Evolutionary conservation across 2,113 vertebrate genomes (phyloP).

Genomic region (Holacanthus passer): DNA sequence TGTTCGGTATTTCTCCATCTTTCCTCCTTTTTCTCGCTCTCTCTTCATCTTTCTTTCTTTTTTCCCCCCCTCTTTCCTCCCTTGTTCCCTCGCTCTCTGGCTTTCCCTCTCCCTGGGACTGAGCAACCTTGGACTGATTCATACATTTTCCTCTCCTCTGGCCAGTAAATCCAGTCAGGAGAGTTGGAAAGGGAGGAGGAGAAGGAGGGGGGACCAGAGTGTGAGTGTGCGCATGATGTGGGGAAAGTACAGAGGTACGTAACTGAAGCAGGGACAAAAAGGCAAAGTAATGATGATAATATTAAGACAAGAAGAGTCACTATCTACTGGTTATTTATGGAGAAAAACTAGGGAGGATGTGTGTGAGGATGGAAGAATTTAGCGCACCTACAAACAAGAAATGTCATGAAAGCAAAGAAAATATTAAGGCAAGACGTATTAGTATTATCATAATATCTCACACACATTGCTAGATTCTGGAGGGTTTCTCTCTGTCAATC

Average conservation of each 20-base stretch:
- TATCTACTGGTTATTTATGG: not conserved
- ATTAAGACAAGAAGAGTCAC: not conserved
- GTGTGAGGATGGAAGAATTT: not conserved
- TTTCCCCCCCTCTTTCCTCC: not conserved
- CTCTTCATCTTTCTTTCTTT: constrained; percentile 1
- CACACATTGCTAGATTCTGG: not conserved
- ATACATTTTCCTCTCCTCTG: constrained; percentile 87
- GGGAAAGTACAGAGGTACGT: constrained; percentile 41
- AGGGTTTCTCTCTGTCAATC: constrained; percentile 16
- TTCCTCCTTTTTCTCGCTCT: constrained; percentile 27
- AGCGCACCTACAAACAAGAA: not conserved
- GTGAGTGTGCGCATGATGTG: constrained; percentile 36
- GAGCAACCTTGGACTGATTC: constrained; percentile 79
- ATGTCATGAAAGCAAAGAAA: not conserved
- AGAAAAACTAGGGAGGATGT: not conserved
- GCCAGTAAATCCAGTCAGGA: constrained; percentile 79
- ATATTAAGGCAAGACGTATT: not conserved
- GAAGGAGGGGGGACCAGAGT: not conserved
- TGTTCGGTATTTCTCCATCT: constrained; percentile 49
- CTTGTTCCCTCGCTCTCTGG: constrained; percentile 57
- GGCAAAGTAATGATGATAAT: not conserved
- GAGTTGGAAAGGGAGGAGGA: constrained; percentile 43
- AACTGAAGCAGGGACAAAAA: constrained; percentile 8
- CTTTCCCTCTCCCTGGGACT: constrained; percentile 70
- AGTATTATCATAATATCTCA: not conserved